Evolutionary conservation across 1,140 invertebrate genomes (phyloP).

Genomic region (Metaphire vulgaris): DNA sequence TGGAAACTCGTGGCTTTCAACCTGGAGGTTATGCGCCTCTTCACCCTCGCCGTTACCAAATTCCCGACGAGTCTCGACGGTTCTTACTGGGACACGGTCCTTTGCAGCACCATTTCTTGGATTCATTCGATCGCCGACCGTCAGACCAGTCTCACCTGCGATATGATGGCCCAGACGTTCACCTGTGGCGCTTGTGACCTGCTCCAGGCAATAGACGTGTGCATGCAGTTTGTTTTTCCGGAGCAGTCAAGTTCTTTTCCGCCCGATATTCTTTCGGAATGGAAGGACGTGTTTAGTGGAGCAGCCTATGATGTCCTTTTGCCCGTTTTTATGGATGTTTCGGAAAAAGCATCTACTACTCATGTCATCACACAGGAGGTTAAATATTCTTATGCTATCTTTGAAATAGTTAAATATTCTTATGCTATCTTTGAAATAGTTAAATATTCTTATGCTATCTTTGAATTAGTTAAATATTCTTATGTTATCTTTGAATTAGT

Average conservation of each 20-base stretch:
- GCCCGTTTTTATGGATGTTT: constrained; percentile 37
- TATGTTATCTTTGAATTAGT: too few relatives aligned
- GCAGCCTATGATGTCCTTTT: constrained; percentile 40
- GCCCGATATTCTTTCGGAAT: constrained; percentile 52
- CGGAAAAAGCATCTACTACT: constrained; percentile 32
- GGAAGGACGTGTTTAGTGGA: constrained; percentile 51
- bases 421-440: too few relatives aligned
- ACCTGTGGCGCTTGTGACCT: constrained; percentile 18
- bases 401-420: too few relatives aligned
- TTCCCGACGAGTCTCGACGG: constrained; percentile 30
- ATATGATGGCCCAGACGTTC: constrained; percentile 32
- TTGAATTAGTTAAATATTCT: too few relatives aligned
- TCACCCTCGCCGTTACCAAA: constrained; percentile 29
- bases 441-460: too few relatives aligned
- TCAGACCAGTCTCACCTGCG: not conserved
- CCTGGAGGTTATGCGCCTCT: constrained; percentile 34
- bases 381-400: too few relatives aligned
- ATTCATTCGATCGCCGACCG: constrained; percentile 48
- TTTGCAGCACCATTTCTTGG: constrained; percentile 62
- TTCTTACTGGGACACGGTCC: constrained; percentile 62
- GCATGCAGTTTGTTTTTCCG: constrained; percentile 19
- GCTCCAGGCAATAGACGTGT: constrained; percentile 26
- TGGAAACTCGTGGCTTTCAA: constrained; percentile 33
- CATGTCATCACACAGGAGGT: not conserved
- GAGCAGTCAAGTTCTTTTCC: constrained; percentile 28